Evolutionary conservation across 2,888 invertebrate species (phyloP), one percentile per base, ranked within the genome.

Genomic region (Rhorus exstirpatorius): DNA sequence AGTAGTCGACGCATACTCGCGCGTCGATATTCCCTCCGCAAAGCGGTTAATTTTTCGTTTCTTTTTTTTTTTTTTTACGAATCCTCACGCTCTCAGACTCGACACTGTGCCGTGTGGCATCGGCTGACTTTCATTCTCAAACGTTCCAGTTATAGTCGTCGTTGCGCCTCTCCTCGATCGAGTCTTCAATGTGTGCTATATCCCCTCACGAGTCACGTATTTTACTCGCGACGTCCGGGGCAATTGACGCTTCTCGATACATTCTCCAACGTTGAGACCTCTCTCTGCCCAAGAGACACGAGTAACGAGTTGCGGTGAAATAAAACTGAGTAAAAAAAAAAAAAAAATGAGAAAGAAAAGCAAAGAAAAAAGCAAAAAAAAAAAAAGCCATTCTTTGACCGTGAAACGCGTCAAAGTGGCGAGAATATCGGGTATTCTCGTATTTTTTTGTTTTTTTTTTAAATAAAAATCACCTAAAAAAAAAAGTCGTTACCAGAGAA

Each of bases 401-500:
- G 51, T 46, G 51, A n/a, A 68, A 68, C 51, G 38, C 24, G 38
- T 41, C 67, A 60, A 63, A 38, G 72, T 46, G 68, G 19, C 51
- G 61, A 44, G 65, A 49, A 44, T 75, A 79, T 79, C 68, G 55
- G 41, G 67, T 79, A 68, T 53, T 21, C 68, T 38, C 49, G 41
- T 67, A 44, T 70, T 24, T 70, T 55, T 70, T 26, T 7, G 26
- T 21, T 35, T 31, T 46, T 49, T 6, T 35, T 0, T 3, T 14
- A 31, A 24, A 31, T 41, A 72, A 78, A 53, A 76, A 75, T 58
- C 26, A 51, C 60, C 6, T n/a, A n/a, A n/a, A n/a, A 38, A 17
- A 46, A 53, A 78, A 70, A 55, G 58, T 79, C 35, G 68, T 63
- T 71, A 61, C 55, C 72, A 21, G 49, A 74, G 67, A 84, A 79